phyloP scores from a whole-genome alignment of 2,113 vertebrate genomes.

The Trinectes maculatus region DNA sequence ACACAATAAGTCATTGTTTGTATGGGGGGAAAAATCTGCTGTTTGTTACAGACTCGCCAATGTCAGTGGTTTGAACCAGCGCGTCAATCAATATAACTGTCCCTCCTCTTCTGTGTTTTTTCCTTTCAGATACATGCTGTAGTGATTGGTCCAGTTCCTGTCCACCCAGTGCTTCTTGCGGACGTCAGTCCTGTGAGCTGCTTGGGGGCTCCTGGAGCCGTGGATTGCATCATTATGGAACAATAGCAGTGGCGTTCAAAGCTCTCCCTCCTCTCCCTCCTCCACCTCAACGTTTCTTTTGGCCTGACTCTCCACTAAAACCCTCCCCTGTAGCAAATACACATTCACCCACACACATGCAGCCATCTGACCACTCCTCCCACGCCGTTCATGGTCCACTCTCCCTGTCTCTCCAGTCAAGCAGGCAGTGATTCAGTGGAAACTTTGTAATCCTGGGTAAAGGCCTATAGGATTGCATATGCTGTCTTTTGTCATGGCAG shows the following conservation, averaged over 20 bases:
- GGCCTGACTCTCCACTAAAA: constrained; percentile 17
- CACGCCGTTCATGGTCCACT: constrained; percentile 30
- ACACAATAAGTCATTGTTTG: constrained; percentile 54
- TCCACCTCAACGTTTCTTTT: constrained; percentile 20
- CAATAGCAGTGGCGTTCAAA: constrained; percentile 51
- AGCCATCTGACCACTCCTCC: constrained; percentile 45
- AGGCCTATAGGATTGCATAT: constrained; percentile 44
- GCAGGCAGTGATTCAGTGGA: constrained; percentile 20
- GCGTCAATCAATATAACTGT: constrained; percentile 22
- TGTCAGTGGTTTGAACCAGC: constrained; percentile 29
- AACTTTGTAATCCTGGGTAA: constrained; percentile 63
- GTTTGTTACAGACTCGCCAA: constrained; percentile 22
- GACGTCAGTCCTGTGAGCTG: constrained; percentile 12
- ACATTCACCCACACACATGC: constrained; percentile 5
- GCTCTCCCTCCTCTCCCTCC: constrained; percentile 27
- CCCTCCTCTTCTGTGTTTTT: constrained; percentile 31
- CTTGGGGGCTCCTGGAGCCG: constrained; percentile 7
- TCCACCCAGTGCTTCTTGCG: constrained; percentile 10
- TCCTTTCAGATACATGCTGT: constrained; percentile 43
- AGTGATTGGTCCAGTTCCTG: constrained; percentile 31
- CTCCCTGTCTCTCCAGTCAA: constrained; percentile 39
- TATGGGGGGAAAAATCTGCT: not conserved
- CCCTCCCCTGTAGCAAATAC: constrained; percentile 20
- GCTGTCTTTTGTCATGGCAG: constrained; percentile 60
- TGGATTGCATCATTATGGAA: constrained; percentile 38